Conservation (phyloP, 2,797 vertebrate species). For the Crypturellus tataupa region DNA sequence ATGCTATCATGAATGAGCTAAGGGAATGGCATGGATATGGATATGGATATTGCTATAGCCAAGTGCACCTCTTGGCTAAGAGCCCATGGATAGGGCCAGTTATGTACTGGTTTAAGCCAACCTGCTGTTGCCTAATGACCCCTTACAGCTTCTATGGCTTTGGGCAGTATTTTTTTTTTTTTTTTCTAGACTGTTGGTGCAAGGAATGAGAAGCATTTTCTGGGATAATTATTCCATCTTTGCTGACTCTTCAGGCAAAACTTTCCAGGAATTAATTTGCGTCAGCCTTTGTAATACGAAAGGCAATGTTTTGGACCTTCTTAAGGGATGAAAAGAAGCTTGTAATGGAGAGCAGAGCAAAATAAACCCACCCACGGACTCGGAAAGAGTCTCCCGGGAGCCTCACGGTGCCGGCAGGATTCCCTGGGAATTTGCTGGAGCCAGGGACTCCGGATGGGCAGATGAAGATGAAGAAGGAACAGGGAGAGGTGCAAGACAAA, state of each 20-base stretch:
- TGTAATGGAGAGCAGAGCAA: conserved; percentile 41
- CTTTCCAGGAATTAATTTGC: conserved; percentile 50
- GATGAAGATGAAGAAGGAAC: neutral
- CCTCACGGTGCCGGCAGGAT: neutral
- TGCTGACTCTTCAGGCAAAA: conserved; percentile 13
- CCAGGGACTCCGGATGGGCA: neutral
- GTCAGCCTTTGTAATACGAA: neutral
- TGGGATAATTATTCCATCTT: conserved; percentile 22
- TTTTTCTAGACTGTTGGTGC: accelerated
- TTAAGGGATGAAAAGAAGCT: neutral
- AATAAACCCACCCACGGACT: conserved; percentile 53
- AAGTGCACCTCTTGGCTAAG: accelerated
- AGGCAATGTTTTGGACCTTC: conserved; percentile 58
- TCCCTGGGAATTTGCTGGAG: neutral
- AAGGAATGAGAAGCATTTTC: neutral
- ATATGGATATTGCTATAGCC: neutral
- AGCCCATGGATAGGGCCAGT: accelerated
- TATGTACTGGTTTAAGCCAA: accelerated
- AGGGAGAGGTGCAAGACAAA: neutral
- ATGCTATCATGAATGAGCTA: neutral
- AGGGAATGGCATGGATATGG: neutral
- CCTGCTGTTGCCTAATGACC: neutral
- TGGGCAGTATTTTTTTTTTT: neutral
- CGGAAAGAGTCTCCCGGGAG: neutral
- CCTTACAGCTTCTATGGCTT: neutral